Evolutionary conservation across 2,113 vertebrate species (phyloP).

Genomic region (Amphiprion ocellaris): DNA sequence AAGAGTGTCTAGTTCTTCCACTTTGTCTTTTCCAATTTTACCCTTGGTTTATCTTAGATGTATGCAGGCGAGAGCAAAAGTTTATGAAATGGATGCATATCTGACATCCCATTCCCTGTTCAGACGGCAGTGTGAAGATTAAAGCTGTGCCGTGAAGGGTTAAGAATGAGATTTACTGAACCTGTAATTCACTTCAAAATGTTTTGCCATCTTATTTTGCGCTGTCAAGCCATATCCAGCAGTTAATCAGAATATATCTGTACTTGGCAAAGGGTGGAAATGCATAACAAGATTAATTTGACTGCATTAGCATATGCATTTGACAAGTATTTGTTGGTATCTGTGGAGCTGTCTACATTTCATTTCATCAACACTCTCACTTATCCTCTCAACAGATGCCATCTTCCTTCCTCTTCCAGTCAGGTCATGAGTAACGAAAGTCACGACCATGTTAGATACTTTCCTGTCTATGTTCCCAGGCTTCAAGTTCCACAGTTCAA

Average conservation of each 20-base stretch:
- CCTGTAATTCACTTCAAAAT: constrained; percentile 21
- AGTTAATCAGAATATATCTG: constrained; percentile 44
- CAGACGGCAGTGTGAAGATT: not conserved
- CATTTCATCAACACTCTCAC: constrained; percentile 33
- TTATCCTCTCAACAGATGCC: constrained; percentile 1
- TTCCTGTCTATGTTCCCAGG: too few relatives aligned
- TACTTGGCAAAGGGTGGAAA: constrained; percentile 44
- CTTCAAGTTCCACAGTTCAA: too few relatives aligned
- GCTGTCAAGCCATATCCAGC: constrained; percentile 13
- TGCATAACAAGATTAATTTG: constrained; percentile 55
- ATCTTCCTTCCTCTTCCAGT: not conserved
- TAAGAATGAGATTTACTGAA: constrained; percentile 18
- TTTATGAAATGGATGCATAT: not conserved
- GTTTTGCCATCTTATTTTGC: constrained; percentile 29
- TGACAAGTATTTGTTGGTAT: constrained; percentile 34
- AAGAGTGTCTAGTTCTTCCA: not conserved
- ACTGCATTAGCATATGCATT: constrained; percentile 49
- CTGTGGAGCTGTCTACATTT: constrained; percentile 6
- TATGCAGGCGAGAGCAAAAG: constrained; percentile 1
- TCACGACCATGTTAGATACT: not conserved
- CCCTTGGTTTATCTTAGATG: constrained; percentile 18
- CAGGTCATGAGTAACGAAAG: not conserved
- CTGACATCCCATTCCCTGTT: not conserved
- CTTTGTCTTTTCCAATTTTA: constrained; percentile 11
- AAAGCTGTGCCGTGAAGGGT: not conserved